These are phyloP conservation scores for Drosophila funebris DNA, from an alignment of 1,140 invertebrate species.

Conservation along the genomic window DNA sequence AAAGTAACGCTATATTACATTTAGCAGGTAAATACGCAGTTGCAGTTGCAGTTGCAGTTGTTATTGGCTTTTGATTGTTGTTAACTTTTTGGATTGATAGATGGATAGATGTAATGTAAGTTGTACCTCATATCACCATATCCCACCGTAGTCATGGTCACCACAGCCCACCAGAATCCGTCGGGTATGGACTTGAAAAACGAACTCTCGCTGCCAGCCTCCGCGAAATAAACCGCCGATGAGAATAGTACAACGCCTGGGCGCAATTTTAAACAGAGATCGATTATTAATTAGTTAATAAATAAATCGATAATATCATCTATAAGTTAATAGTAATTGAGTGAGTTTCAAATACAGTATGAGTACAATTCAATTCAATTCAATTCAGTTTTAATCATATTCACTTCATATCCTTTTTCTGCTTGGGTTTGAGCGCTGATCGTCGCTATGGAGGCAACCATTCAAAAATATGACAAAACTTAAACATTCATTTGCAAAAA, in stretches of 20 bases:
- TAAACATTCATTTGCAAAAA: background rate
- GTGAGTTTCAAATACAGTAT: background rate
- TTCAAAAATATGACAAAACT: background rate
- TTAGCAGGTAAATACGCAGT: constrained; percentile 6
- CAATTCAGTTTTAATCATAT: background rate
- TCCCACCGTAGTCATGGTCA: constrained; percentile 99
- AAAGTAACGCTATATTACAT: constrained; percentile 28
- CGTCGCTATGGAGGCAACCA: background rate
- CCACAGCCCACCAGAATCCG: constrained; percentile 99
- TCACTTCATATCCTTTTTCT: constrained; percentile 11
- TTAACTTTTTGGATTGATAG: constrained; percentile 11
- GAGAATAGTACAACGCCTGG: constrained; percentile 99
- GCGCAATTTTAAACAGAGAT: constrained; percentile 75
- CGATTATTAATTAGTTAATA: constrained; percentile 84
- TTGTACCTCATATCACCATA: constrained; percentile 99
- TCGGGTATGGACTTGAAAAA: constrained; percentile 99
- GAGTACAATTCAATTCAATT: background rate
- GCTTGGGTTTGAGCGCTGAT: constrained; percentile 40
- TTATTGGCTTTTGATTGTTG: constrained; percentile 21
- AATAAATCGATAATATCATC: background rate
- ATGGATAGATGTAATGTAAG: constrained; percentile 49
- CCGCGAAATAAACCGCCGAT: constrained; percentile 99
- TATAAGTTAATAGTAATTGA: background rate
- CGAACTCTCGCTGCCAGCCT: constrained; percentile 97
- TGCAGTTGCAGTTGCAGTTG: constrained; percentile 31